These are phyloP conservation scores for Buphagus erythrorhynchus DNA, from an alignment of 2,797 vertebrate species.

Conservation along the genomic window DNA sequence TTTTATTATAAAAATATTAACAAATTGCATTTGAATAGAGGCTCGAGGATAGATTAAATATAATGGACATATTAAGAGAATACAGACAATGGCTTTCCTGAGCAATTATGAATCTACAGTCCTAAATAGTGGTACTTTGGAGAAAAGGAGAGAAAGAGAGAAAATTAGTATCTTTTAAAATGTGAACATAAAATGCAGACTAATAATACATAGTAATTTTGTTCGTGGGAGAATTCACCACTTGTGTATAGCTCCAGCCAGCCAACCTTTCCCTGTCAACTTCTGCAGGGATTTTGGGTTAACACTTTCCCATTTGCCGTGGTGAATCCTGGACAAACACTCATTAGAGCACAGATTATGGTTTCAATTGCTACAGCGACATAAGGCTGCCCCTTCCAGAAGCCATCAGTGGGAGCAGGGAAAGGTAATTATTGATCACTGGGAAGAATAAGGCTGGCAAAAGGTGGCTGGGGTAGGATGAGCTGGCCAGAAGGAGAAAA, in stretches of 20 bases:
- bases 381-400: conserved; percentile 54
- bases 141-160: conserved; percentile 35
- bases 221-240: conserved; percentile 8
- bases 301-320: conserved; percentile 11
- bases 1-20: conserved; percentile 39
- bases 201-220: conserved; percentile 18
- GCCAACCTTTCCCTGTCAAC: neutral
- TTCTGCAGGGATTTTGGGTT: conserved; percentile 34
- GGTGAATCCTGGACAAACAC: conserved; percentile 27
- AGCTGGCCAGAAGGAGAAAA: neutral
- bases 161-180: conserved; percentile 54
- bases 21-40: conserved; percentile 25
- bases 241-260: neutral
- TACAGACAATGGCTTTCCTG: neutral
- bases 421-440: conserved; percentile 63
- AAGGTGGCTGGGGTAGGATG: conserved; percentile 2
- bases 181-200: neutral
- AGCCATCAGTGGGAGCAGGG: conserved; percentile 42
- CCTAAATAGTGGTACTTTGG: conserved; percentile 40
- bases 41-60: conserved; percentile 22
- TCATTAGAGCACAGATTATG: conserved; percentile 59
- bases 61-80: conserved; percentile 38
- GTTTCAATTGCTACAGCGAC: conserved; percentile 51
- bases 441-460: conserved; percentile 45
- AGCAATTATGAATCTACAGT: conserved; percentile 30